Conservation (phyloP, 2,888 invertebrate genomes). For the Biston stratarius region DNA sequence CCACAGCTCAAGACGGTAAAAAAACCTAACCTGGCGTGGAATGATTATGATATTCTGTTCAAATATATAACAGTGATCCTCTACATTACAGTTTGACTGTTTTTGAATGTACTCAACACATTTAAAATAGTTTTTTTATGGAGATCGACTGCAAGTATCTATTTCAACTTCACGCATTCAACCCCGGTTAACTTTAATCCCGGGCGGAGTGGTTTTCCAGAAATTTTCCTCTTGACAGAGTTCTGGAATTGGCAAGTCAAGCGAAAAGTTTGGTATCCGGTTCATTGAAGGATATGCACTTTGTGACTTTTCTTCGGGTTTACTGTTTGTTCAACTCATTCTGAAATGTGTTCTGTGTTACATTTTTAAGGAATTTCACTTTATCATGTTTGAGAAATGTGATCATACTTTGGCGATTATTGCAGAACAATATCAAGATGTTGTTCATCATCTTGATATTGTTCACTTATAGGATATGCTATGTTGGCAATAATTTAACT, state of each 20-base stretch:
- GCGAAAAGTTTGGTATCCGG: constrained; percentile 4
- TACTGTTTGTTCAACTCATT: not conserved
- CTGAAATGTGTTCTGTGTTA: not conserved
- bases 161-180: too few relatives aligned
- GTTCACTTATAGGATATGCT: too few relatives aligned
- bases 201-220: not conserved
- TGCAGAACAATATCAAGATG: too few relatives aligned
- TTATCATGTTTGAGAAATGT: not conserved
- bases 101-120: too few relatives aligned
- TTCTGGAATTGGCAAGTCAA: constrained; percentile 3
- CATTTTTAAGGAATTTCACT: not conserved
- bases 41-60: too few relatives aligned
- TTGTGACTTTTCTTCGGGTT: not conserved
- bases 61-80: too few relatives aligned
- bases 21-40: too few relatives aligned
- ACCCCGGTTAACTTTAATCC: not conserved
- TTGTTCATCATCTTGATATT: too few relatives aligned
- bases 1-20: too few relatives aligned
- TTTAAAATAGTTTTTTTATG: not conserved
- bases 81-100: too few relatives aligned
- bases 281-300: constrained; percentile 3
- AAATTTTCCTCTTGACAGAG: constrained; percentile 3
- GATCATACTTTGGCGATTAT: too few relatives aligned
- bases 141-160: not conserved
- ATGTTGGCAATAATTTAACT: too few relatives aligned